phyloP scores from a whole-genome alignment of 1,140 invertebrate genomes.

The Maconellicoccus hirsutus region DNA sequence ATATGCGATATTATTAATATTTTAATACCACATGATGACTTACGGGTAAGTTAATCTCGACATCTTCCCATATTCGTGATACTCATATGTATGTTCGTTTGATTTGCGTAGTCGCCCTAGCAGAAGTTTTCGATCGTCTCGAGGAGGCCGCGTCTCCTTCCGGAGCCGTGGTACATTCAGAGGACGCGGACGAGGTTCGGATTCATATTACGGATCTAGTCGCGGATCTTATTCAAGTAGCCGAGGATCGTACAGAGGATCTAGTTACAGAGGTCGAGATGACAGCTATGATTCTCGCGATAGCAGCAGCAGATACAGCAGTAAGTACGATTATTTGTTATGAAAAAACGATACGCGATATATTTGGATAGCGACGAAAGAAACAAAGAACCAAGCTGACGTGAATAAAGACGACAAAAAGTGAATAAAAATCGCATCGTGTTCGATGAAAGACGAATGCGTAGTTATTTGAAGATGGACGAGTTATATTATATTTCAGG shows the following conservation, averaged over 20 bases:
- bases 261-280: background rate
- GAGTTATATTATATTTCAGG: background rate
- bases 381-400: too few relatives aligned
- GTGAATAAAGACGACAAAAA: too few relatives aligned
- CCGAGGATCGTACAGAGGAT: background rate
- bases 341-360: background rate
- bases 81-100: background rate
- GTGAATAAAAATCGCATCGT: too few relatives aligned
- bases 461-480: too few relatives aligned
- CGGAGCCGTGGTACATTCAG: background rate
- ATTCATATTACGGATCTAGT: background rate
- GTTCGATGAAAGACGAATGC: too few relatives aligned
- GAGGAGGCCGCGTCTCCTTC: background rate
- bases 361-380: too few relatives aligned
- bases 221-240: background rate
- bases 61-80: background rate
- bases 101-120: background rate
- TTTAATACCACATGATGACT: background rate
- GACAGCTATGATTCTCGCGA: background rate
- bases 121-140: background rate
- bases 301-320: background rate
- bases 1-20: too few relatives aligned
- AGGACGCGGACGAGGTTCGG: background rate
- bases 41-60: background rate
- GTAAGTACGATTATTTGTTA: background rate